Conservation (phyloP, 2,113 vertebrate species). For the Muntiacus muntjak region DNA sequence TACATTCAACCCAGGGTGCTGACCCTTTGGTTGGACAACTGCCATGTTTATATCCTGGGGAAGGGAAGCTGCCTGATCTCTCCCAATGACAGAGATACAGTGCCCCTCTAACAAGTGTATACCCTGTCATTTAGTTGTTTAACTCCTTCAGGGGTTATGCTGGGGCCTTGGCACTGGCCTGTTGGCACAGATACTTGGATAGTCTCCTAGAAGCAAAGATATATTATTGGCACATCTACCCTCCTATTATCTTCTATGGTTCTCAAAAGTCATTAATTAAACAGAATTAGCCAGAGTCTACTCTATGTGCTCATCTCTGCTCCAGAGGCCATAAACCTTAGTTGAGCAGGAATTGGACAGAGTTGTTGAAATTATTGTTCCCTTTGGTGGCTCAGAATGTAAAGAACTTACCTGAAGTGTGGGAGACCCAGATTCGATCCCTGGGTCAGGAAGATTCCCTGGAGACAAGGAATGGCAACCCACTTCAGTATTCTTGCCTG, state of each 20-base stretch:
- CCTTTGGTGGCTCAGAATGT: neutral
- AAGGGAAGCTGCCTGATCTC: neutral
- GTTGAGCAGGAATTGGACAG: neutral
- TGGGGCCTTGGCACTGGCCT: neutral
- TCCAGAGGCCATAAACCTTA: neutral
- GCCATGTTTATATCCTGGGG: neutral
- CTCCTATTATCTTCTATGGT: neutral
- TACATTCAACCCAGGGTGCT: neutral
- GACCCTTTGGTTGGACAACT: neutral
- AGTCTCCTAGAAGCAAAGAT: neutral
- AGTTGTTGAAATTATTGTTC: neutral
- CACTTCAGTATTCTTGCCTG: neutral
- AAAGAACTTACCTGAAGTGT: neutral
- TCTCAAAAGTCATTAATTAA: neutral
- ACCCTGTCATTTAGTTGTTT: neutral
- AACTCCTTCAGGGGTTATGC: neutral
- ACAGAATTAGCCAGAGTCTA: neutral
- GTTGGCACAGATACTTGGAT: neutral
- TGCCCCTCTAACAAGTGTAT: neutral
- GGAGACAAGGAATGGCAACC: neutral
- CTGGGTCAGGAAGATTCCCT: neutral
- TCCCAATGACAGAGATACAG: neutral
- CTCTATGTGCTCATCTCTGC: neutral
- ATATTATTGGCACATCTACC: neutral
- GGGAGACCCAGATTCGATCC: neutral